Evolutionary conservation across 2,888 invertebrate genomes (phyloP), one percentile per base, ranked within the genome.

Genomic region (Athalia rosae): DNA sequence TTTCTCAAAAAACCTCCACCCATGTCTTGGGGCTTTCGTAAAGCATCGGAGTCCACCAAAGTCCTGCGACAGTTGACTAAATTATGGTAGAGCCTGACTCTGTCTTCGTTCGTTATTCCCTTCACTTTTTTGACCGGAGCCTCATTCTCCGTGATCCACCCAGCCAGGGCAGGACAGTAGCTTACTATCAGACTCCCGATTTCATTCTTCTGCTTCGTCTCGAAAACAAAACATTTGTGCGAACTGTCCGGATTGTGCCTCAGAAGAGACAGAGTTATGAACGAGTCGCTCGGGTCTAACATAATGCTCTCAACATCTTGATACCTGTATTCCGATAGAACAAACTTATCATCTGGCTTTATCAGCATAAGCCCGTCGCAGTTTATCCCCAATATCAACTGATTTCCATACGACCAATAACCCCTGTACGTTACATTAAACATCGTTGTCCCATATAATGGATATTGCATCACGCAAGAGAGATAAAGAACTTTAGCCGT

Each of bases 391-490:
- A 98, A 91, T 4, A 97, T 93, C 45, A 89, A 61, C 48, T 87
- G 89, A 90, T 92, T 89, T 91, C 95, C 97, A 87, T 97, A 98
- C 4, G 96, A 96, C 97, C 98, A 98, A 87, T 97, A 97, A 11
- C 98, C 98, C 82, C 97, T 94, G 89, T 98, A 98, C 0, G 96
- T 95, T 79, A 98, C 98, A 9, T 95, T 95, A 91, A 95, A 97
- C 91, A 92, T 92, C 56, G 96, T 96, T 78, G 96, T 96, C 5
- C 97, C 97, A 82, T 96, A 97, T 0, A 98, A 92, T 0, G 98
- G 98, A 89, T 98, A 98, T 90, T 98, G 98, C 96, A 98, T 98
- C 4, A 98, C 98, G 87, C 98, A 98, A 0, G 97, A 97, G 80
- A 98, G 91, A 90, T 98, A 98, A 81, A 98, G 91, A 41, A 98